Evolutionary conservation across 2,113 vertebrate species (phyloP).

Genomic region (Eonycteris spelaea): DNA sequence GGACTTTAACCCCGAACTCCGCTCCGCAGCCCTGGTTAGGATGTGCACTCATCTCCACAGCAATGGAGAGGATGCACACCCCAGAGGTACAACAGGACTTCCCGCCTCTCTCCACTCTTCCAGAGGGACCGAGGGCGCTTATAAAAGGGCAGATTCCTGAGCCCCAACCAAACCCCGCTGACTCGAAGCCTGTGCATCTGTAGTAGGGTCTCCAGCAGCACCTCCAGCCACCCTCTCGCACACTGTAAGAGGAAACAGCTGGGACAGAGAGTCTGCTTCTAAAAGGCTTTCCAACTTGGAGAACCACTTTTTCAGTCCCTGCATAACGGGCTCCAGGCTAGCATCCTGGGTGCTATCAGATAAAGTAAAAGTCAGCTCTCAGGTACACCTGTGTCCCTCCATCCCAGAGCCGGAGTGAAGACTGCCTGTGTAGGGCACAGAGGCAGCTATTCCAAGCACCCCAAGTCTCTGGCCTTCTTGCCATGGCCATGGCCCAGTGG

Average conservation of each 20-base stretch:
- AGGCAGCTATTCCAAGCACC: background rate
- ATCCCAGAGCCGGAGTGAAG: background rate
- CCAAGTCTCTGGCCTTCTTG: background rate
- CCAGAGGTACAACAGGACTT: background rate
- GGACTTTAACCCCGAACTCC: no score
- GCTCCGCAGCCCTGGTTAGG: no score
- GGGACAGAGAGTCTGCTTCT: background rate
- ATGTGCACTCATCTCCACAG: background rate
- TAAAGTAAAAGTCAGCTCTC: background rate
- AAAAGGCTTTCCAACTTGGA: background rate
- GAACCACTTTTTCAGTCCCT: background rate
- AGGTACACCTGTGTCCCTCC: background rate
- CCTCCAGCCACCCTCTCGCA: background rate
- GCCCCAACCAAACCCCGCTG: background rate
- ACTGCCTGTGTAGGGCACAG: background rate
- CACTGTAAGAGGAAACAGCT: background rate
- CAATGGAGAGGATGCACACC: background rate
- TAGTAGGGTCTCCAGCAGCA: background rate
- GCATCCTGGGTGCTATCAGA: background rate
- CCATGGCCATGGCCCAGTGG: background rate
- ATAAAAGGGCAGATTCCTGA: background rate
- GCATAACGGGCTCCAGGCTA: background rate
- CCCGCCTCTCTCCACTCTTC: background rate
- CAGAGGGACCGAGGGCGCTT: background rate
- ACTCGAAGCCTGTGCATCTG: background rate